These are phyloP conservation scores for Shargacucullia verbasci DNA, from an alignment of 2,888 invertebrate species.

Conservation along the genomic window DNA sequence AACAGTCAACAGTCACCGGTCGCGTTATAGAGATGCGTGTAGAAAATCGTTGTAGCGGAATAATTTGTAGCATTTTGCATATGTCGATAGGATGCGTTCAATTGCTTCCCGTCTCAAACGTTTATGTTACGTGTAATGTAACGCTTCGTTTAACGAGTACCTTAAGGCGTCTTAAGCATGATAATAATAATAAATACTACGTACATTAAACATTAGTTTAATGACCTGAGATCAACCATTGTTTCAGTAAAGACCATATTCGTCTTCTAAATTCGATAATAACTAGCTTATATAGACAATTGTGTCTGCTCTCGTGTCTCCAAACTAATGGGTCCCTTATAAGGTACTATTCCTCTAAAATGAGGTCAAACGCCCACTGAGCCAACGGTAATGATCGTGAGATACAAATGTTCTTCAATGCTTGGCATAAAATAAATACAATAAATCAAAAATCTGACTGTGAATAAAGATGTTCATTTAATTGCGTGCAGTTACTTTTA, in stretches of 20 bases:
- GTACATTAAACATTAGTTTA: conserved; percentile 52
- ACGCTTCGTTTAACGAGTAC: conserved; percentile 62
- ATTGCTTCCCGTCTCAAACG: conserved; percentile 71
- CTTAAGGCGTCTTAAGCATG: conserved; percentile 25
- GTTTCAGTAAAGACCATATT: conserved; percentile 34
- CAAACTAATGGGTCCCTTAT: conserved; percentile 76
- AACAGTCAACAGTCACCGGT: conserved; percentile 43
- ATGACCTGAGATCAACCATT: conserved; percentile 35
- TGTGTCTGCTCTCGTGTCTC: conserved; percentile 65
- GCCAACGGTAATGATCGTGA: conserved; percentile 73
- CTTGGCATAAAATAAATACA: conserved; percentile 66
- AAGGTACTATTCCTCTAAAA: conserved; percentile 70
- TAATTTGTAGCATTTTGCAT: conserved; percentile 72
- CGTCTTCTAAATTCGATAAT: conserved; percentile 56
- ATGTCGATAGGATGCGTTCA: conserved; percentile 67
- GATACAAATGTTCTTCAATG: conserved; percentile 64
- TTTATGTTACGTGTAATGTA: conserved; percentile 63
- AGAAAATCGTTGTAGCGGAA: conserved; percentile 69
- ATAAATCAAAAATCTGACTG: conserved; percentile 56
- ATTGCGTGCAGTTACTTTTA: conserved; percentile 29
- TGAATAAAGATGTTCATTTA: conserved; percentile 40
- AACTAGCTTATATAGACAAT: conserved; percentile 67
- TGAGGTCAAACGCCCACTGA: conserved; percentile 74
- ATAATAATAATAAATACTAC: conserved; percentile 33
- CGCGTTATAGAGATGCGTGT: conserved; percentile 64